phyloP scores from a whole-genome alignment of 2,113 vertebrate genomes.

The Notothenia rossii region DNA sequence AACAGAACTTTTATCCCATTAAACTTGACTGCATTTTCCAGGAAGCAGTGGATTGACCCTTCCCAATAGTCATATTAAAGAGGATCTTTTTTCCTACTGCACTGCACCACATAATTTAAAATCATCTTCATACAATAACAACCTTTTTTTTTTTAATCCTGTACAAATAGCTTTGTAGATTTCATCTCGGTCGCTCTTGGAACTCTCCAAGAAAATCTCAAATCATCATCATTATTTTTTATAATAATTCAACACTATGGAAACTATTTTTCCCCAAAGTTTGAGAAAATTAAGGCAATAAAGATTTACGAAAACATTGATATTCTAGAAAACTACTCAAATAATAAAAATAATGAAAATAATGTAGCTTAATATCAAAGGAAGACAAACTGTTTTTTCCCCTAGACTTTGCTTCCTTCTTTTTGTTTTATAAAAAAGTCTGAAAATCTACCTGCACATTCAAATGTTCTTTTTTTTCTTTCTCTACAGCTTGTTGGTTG shows the following conservation, averaged over 20 bases:
- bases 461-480: constrained; percentile 87
- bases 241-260: constrained; percentile 79
- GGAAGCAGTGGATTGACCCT: constrained; percentile 87
- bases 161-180: constrained; percentile 88
- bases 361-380: constrained; percentile 94
- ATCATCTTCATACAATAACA: constrained; percentile 95
- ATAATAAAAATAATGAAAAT: constrained; percentile 86
- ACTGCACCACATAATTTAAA: constrained; percentile 90
- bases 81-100: constrained; percentile 75
- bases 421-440: constrained; percentile 76
- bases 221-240: constrained; percentile 79
- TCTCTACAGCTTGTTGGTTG: constrained; percentile 84
- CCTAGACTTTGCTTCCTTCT: constrained; percentile 80
- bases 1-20: constrained; percentile 85
- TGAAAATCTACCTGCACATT: constrained; percentile 91
- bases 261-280: constrained; percentile 84
- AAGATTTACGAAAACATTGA: constrained; percentile 96
- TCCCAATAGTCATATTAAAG: constrained; percentile 77
- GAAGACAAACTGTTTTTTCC: constrained; percentile 87
- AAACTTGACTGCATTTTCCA: constrained; percentile 89
- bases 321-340: constrained; percentile 91
- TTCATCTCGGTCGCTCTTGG: constrained; percentile 82
- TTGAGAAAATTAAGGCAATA: constrained; percentile 99
- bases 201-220: constrained; percentile 81
- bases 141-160: constrained; percentile 86